phyloP scores from a whole-genome alignment of 1,140 invertebrate species.

The Megathymus violae region DNA sequence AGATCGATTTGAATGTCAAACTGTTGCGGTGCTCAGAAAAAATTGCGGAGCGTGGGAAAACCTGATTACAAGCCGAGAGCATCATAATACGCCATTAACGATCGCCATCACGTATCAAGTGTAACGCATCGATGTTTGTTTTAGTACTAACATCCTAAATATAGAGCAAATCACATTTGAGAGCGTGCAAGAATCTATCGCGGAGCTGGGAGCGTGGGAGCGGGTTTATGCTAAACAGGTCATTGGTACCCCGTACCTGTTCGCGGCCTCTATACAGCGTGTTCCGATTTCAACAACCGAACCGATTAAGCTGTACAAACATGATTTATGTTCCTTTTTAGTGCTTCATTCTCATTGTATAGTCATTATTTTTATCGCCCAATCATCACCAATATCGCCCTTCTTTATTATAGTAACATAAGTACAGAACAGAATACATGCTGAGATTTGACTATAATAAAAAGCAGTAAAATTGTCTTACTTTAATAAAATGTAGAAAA shows the following conservation, averaged over 20 bases:
- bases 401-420: too few species aligned
- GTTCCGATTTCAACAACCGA: constrained; percentile 34
- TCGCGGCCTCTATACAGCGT: constrained; percentile 61
- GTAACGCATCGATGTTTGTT: constrained; percentile 82
- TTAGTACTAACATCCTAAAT: constrained; percentile 79
- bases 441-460: too few species aligned
- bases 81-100: constrained; percentile 50
- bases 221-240: constrained; percentile 79
- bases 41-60: constrained; percentile 67
- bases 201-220: constrained; percentile 75
- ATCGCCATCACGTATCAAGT: constrained; percentile 86
- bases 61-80: constrained; percentile 45
- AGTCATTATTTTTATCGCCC: too few species aligned
- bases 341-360: too few species aligned
- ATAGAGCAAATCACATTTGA: constrained; percentile 80
- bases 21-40: constrained; percentile 48
- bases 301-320: not conserved
- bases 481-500: too few species aligned
- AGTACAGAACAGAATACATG: too few species aligned
- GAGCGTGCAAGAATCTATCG: constrained; percentile 81
- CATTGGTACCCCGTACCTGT: constrained; percentile 80
- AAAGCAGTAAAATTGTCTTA: too few species aligned
- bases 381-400: too few species aligned
- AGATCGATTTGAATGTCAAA: constrained; percentile 50
- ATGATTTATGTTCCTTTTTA: too few species aligned